phyloP scores from a whole-genome alignment of 2,888 invertebrate species.

The Brassicogethes aeneus region DNA sequence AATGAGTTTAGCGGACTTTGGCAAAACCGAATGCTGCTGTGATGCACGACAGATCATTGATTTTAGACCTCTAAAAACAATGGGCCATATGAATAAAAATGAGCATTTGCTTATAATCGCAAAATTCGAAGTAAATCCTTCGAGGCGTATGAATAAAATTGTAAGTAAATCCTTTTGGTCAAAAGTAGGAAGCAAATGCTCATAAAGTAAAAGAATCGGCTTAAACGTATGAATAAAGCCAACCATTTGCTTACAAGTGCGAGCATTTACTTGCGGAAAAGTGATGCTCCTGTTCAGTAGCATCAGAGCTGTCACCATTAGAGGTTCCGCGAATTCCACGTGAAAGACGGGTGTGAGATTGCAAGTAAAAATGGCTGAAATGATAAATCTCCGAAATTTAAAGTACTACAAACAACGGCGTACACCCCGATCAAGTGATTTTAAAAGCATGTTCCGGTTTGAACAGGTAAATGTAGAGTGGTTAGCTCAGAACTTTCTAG shows the following conservation, averaged over 20 bases:
- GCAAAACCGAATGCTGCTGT: too few relatives aligned
- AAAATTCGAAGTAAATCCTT: constrained; percentile 2
- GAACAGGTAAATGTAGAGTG: constrained; percentile 6
- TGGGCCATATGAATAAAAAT: constrained; percentile 6
- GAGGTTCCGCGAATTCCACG: constrained; percentile 3
- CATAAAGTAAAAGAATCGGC: constrained; percentile 3
- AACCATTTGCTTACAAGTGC: constrained; percentile 5
- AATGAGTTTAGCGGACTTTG: too few relatives aligned
- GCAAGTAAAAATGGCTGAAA: constrained; percentile 6
- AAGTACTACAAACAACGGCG: constrained; percentile 8
- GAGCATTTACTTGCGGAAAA: constrained; percentile 2
- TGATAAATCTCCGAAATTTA: constrained; percentile 7
- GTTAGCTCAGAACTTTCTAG: constrained; percentile 9
- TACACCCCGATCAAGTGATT: constrained; percentile 5
- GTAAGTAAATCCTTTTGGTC: too few relatives aligned
- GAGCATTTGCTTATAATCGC: too few relatives aligned
- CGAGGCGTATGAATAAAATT: constrained; percentile 2
- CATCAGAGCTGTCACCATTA: constrained; percentile 4
- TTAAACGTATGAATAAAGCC: constrained; percentile 4
- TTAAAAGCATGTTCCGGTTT: constrained; percentile 6
- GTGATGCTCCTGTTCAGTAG: too few relatives aligned
- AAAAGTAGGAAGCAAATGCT: too few relatives aligned
- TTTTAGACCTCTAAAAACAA: too few relatives aligned
- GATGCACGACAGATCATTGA: too few relatives aligned
- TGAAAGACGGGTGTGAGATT: constrained; percentile 2